Evolutionary conservation across 2,113 vertebrate species (phyloP), one percentile per base, ranked within the genome.

Genomic region (Sceloporus tristichus): DNA sequence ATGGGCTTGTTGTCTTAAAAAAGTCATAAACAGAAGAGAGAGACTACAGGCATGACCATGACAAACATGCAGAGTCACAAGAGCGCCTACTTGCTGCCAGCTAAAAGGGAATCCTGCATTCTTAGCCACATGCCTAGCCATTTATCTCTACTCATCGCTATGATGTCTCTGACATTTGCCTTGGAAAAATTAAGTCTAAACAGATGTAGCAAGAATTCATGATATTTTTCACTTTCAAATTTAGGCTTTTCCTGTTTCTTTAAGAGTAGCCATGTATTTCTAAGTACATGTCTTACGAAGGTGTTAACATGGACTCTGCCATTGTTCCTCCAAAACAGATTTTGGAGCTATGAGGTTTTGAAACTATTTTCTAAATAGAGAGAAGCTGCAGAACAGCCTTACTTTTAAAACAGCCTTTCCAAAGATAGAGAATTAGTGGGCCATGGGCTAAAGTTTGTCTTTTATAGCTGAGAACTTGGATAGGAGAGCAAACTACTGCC

Each of bases 31-130:
- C n/a, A 81, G 42, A 70, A 76, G 85, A 88, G 62, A 0, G 10
- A 90, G n/a, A 87, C 78, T 38, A 38, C 65, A 18, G 79, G 11
- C 53, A 34, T 84, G n/a, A 91, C 80, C 87, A 40, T 70, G 78
- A 38, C 34, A 65, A 81, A 40, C 19, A 81, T 79, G 16, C 78
- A 70, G 9, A 87, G 84, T 79, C 88, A 73, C 53, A 86, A 70
- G 84, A 40, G 3, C 53, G 78, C 16, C 78, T 38, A 38, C 53
- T 62, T 14, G 59, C 78, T 7, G 11, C 1, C 83, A 48, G 74
- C 80, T 48, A 9, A 27, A 83, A 81, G 83, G 89, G 68, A 73
- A 90, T 80, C 0, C 6, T 86, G 82, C 27, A 5, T 13, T 77
- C 87, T 25, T 0, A 84, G 25, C n/a, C 7, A 74, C 53, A 73